Evolutionary conservation across 2,113 vertebrate species (phyloP).

Genomic region (Egretta garzetta): DNA sequence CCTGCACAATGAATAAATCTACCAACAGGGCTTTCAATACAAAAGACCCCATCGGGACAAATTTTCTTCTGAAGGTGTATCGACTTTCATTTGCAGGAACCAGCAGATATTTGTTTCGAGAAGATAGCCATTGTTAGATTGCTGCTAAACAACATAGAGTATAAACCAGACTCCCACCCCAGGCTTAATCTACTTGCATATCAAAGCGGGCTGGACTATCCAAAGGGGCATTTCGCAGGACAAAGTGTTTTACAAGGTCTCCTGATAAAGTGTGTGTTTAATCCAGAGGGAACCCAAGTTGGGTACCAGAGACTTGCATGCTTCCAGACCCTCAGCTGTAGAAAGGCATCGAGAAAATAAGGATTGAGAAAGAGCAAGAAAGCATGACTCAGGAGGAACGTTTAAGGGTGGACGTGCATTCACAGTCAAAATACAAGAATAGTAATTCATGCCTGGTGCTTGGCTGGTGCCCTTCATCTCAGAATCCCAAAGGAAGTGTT

Average conservation of each 20-base stretch:
- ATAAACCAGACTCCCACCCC: background rate
- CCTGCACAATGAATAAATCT: conserved; percentile 65
- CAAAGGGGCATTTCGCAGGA: background rate
- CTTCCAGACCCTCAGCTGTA: background rate
- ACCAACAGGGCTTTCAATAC: conserved; percentile 52
- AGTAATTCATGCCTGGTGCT: background rate
- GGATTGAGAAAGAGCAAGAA: background rate
- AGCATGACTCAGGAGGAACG: fast-evolving
- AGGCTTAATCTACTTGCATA: background rate
- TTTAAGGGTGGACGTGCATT: background rate
- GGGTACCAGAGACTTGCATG: background rate
- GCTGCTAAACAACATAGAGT: background rate
- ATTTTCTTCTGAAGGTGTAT: conserved; percentile 57
- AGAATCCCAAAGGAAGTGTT: background rate
- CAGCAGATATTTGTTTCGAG: conserved; percentile 35
- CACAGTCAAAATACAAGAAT: background rate
- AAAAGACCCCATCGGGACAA: conserved; percentile 40
- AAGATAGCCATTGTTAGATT: conserved; percentile 15
- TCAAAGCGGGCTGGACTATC: background rate
- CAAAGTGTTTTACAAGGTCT: background rate
- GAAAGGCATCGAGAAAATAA: background rate
- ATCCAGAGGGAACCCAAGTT: background rate
- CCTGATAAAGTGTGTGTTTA: background rate
- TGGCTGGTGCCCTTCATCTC: background rate
- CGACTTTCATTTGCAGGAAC: conserved; percentile 46